Base-by-base conservation (phyloP, 2,113 vertebrate genomes). In the Spilogale gracilis region DNA sequence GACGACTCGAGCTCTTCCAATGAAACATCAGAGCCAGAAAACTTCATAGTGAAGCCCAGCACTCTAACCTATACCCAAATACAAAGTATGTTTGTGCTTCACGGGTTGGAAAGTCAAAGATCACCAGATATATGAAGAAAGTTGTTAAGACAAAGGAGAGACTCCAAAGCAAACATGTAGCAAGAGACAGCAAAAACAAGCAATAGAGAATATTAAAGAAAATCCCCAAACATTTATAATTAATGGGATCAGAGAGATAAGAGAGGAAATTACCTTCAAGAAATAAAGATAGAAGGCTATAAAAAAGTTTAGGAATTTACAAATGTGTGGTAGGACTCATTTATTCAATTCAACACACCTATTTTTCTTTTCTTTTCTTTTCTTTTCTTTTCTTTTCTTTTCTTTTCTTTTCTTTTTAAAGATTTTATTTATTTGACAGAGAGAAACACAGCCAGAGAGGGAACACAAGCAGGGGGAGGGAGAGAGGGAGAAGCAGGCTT, bases 161-260 rank as follows among this genome's bases (percentile, higher is more conserved):
- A 16, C 18, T 65, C 11, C 50, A 63, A 81, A 58, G 69, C 61
- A 96, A 86, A 54, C 25, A 81, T 56, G 21, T 50, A 76, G 8
- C 27, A 58, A n/a, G 43, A 79, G 9, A 54, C 2, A 82, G 60
- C 23, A 83, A 60, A 74, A 74, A 60, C 4, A 71, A 21, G 38
- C 21, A 48, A 30, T 21, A 50, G 12, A 30, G n/a, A 8, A 6
- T 82, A 38, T 50, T 92, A 63, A 67, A 58, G 38, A 60, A 50
- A 93, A 96, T 50, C 45, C 50, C 32, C 14, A 83, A 92, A 50
- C 50, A 93, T 89, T 25, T 83, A 23, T 45, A 78, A 76, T 78
- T 89, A 60, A 69, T 89, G 76, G 10, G 21, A 69, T 65, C 32
- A 69, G 17, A 84, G 52, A 60, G 32, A 43, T 58, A 83, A 67